These are phyloP conservation scores for Galaxea fascicularis DNA, from an alignment of 92 coral and sea anemone genomes.

Conservation along the genomic window DNA sequence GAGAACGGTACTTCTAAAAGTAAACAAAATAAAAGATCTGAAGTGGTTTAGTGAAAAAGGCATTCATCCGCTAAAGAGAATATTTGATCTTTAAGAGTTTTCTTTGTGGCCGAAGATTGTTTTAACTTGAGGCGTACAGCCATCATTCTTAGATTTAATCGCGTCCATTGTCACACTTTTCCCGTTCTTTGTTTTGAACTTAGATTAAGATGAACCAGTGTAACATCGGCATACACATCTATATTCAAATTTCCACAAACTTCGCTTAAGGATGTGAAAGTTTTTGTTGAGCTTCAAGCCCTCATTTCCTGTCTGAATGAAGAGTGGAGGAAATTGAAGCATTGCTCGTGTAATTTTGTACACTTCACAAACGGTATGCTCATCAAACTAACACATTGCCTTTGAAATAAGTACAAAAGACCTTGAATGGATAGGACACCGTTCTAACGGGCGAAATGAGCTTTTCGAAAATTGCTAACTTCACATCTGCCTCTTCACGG, in stretches of 20 bases:
- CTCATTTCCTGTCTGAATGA: slow-evolving; percentile 45
- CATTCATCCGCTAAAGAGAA: slow-evolving; percentile 45
- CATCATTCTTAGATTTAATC: slow-evolving; percentile 15
- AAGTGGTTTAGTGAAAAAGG: slow-evolving; percentile 64
- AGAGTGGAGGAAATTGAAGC: slow-evolving; percentile 22
- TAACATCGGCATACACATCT: slow-evolving; percentile 23
- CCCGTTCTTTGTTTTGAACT: slow-evolving; percentile 37
- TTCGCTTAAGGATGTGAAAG: slow-evolving; percentile 15
- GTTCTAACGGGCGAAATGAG: background rate
- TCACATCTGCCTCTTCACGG: slow-evolving; percentile 30
- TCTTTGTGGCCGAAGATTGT: slow-evolving; percentile 69
- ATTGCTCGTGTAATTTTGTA: slow-evolving; percentile 1
- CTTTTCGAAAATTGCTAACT: background rate
- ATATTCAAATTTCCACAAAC: slow-evolving; percentile 35
- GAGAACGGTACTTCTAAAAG: slow-evolving; percentile 75
- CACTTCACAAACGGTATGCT: slow-evolving; percentile 21
- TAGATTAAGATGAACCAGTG: slow-evolving; percentile 48
- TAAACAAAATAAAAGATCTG: slow-evolving; percentile 69
- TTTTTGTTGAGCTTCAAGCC: slow-evolving; percentile 24
- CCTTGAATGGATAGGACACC: background rate
- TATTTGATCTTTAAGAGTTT: slow-evolving; percentile 64
- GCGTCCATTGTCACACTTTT: slow-evolving; percentile 41
- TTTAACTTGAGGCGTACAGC: slow-evolving; percentile 57
- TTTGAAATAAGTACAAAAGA: slow-evolving; percentile 25
- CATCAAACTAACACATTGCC: slow-evolving; percentile 14